Evolutionary conservation across 1,140 invertebrate species (phyloP).

Genomic region (Epicauta chinensis): DNA sequence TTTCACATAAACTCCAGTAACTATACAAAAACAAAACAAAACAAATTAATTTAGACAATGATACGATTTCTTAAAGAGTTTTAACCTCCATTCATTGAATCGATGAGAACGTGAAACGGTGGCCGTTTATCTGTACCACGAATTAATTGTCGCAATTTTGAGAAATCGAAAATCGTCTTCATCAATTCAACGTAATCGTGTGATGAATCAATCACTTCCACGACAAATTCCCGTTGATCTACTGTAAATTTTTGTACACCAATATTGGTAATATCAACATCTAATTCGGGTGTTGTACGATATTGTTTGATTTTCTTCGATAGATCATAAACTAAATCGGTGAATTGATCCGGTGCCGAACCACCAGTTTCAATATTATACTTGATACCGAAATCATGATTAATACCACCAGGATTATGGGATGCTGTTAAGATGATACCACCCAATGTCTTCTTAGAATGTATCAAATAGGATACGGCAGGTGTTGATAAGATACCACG

Average conservation of each 20-base stretch:
- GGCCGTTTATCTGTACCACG: constrained; percentile 57
- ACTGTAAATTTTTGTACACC: constrained; percentile 51
- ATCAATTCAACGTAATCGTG: constrained; percentile 86
- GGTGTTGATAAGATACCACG: constrained; percentile 95
- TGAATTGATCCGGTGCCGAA: constrained; percentile 88
- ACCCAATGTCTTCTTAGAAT: constrained; percentile 74
- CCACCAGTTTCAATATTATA: constrained; percentile 96
- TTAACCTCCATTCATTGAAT: constrained; percentile 96
- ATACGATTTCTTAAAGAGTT: no score
- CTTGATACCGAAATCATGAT: constrained; percentile 98
- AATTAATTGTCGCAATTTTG: constrained; percentile 67
- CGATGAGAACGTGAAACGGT: constrained; percentile 80
- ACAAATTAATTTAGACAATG: constrained; percentile 18
- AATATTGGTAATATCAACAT: constrained; percentile 69
- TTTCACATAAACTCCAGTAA: constrained; percentile 93
- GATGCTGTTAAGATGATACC: constrained; percentile 97
- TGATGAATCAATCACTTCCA: constrained; percentile 91
- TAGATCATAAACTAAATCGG: constrained; percentile 81
- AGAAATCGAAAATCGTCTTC: constrained; percentile 98
- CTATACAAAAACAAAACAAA: constrained; percentile 44
- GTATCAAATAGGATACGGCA: constrained; percentile 89
- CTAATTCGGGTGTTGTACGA: constrained; percentile 68
- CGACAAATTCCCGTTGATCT: constrained; percentile 67
- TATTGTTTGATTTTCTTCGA: constrained; percentile 76
- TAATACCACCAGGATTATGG: constrained; percentile 96